Evolutionary conservation across 2,888 invertebrate genomes (phyloP).

Genomic region (Erebia palarica): DNA sequence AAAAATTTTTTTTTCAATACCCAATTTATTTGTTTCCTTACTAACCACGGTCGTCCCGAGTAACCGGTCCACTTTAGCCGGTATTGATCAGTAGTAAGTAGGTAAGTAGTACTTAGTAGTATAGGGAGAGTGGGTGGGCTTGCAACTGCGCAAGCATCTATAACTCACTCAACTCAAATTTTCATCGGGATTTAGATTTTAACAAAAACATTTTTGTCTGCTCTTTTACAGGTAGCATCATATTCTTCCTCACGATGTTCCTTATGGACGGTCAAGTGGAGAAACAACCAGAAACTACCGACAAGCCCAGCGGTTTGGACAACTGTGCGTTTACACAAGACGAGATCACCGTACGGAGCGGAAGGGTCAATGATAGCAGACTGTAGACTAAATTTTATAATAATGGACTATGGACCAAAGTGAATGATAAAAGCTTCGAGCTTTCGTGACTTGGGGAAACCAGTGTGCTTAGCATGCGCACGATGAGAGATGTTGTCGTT

Average conservation of each 20-base stretch:
- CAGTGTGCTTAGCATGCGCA: too few relatives aligned
- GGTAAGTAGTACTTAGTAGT: too few relatives aligned
- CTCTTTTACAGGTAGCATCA: conserved; percentile 85
- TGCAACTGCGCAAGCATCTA: too few relatives aligned
- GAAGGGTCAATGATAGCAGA: conserved; percentile 37
- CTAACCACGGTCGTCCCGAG: too few relatives aligned
- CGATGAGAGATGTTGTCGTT: too few relatives aligned
- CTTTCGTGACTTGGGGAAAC: not conserved
- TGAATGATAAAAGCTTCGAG: conserved; percentile 3
- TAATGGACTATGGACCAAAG: conserved; percentile 15
- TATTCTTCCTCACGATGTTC: conserved; percentile 91
- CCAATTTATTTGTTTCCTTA: too few relatives aligned
- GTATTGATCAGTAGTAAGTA: too few relatives aligned
- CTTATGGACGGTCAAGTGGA: conserved; percentile 85
- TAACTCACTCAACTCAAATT: too few relatives aligned
- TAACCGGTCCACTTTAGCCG: too few relatives aligned
- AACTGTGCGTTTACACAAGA: conserved; percentile 35
- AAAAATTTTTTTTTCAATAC: too few relatives aligned
- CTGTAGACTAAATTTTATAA: conserved; percentile 26
- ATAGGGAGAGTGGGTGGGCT: too few relatives aligned
- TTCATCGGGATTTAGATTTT: not conserved
- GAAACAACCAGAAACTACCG: conserved; percentile 19
- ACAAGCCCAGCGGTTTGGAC: conserved; percentile 31
- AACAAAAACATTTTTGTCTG: not conserved
- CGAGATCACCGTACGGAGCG: conserved; percentile 21